Evolutionary conservation across 2,888 invertebrate species (phyloP), one percentile per base, ranked within the genome.

Genomic region (Drosophila formosana): DNA sequence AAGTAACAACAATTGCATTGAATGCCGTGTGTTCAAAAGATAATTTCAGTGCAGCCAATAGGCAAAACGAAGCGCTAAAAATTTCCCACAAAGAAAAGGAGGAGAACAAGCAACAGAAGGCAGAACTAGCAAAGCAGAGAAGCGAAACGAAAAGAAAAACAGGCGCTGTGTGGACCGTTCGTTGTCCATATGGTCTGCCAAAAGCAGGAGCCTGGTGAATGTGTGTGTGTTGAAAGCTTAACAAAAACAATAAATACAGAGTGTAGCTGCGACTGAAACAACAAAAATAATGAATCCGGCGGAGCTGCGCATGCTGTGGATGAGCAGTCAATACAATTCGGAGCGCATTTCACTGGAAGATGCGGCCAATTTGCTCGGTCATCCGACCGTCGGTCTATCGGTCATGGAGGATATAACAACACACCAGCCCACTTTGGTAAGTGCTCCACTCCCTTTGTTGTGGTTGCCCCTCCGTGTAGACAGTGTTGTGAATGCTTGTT

Each of bases 311-410:
- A 86, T 86, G 86, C 85, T 95, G 89, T 95, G 95, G 95, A 95
- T 95, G 95, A 95, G 95, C 74, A 95, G 95, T 70, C 92, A 92
- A 74, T 92, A 91, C 69, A 92, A 91, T 77, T 91, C 91, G 4
- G 92, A 92, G 64, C 91, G 92, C 57, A 91, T 92, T 51, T 89
- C 92, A 34, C 72, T 92, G 34, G 92, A 92, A 67, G 92, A 92
- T 90, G 89, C 92, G 13, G 82, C 92, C 49, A 89, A 91, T 63
- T 88, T 90, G 45, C 93, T 93, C 64, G 92, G 93, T 39, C 94
- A 94, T 78, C 91, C 93, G 64, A 91, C 93, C 26, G 90, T 93
- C 61, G 94, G 94, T 71, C 91, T 94, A 78, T 93, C 94, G 58
- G 93, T 94, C 79, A 92, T 94, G 91, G 94, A 94, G 75, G 94